Conservation (phyloP, 2,113 vertebrate genomes). For the Perca fluviatilis region DNA sequence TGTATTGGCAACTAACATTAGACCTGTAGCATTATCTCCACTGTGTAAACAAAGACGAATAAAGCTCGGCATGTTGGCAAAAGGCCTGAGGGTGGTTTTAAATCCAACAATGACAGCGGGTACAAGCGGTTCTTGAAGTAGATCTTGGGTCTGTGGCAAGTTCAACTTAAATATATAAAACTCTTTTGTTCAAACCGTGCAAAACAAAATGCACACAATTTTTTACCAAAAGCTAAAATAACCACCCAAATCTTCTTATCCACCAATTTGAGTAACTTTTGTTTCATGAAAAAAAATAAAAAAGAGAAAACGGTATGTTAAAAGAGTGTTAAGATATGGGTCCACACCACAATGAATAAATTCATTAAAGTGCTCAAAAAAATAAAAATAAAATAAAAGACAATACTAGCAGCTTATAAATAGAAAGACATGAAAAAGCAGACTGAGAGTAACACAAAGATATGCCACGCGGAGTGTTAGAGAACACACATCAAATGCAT, state of each 20-base stretch:
- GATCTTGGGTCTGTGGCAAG: neutral
- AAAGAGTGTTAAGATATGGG: slow-evolving; percentile 22
- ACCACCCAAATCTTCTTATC: neutral
- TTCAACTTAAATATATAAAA: slow-evolving; percentile 9
- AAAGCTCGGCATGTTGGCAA: slow-evolving; percentile 2
- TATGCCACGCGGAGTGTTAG: slow-evolving; percentile 14
- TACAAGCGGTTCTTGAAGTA: neutral
- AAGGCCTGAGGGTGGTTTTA: neutral
- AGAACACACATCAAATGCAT: slow-evolving; percentile 20
- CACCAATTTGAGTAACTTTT: slow-evolving; percentile 1
- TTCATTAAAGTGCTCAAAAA: slow-evolving; percentile 55
- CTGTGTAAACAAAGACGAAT: slow-evolving; percentile 36
- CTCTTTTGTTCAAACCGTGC: neutral
- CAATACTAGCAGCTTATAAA: neutral
- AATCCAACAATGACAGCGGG: neutral
- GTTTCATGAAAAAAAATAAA: slow-evolving; percentile 4
- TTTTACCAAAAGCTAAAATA: neutral
- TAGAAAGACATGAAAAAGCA: neutral
- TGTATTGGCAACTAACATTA: slow-evolving; percentile 32
- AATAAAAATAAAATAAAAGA: too few relatives aligned
- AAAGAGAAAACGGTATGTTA: neutral
- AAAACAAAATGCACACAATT: neutral
- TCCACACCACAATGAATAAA: slow-evolving; percentile 36
- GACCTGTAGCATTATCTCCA: slow-evolving; percentile 8
- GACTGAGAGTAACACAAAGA: neutral